These are phyloP conservation scores for Ceratosolen solmsi DNA, from an alignment of 1,140 invertebrate genomes.

Conservation along the genomic window DNA sequence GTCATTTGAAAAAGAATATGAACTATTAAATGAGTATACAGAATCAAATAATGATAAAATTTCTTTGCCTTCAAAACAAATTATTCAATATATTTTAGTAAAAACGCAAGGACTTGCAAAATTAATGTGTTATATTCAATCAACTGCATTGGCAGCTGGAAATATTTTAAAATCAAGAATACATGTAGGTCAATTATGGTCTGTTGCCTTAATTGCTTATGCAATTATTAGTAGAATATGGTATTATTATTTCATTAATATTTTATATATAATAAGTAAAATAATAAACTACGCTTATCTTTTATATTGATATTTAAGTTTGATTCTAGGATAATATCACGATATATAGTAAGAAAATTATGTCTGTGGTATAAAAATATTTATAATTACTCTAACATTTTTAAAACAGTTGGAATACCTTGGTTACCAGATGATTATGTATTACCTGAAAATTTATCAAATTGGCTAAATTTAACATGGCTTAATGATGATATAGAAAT, in stretches of 20 bases:
- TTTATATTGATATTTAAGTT: slow-evolving; percentile 2
- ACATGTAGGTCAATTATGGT: slow-evolving; percentile 74
- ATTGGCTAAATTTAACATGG: slow-evolving; percentile 74
- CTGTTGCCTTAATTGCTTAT: slow-evolving; percentile 75
- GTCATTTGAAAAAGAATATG: slow-evolving; percentile 65
- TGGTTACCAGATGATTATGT: slow-evolving; percentile 72
- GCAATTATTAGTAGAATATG: slow-evolving; percentile 75
- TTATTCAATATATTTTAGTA: slow-evolving; percentile 75
- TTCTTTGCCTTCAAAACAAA: slow-evolving; percentile 75
- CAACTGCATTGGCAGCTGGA: slow-evolving; percentile 70
- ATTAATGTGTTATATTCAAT: slow-evolving; percentile 74
- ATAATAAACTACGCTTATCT: too few species aligned
- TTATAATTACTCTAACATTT: slow-evolving; percentile 65
- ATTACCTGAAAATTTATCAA: slow-evolving; percentile 71
- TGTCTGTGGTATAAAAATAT: slow-evolving; percentile 75
- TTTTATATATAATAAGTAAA: too few species aligned
- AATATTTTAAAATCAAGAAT: slow-evolving; percentile 75
- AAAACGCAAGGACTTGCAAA: slow-evolving; percentile 76
- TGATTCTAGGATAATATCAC: slow-evolving; percentile 66
- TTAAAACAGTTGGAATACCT: slow-evolving; percentile 70
- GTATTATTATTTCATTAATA: slow-evolving; percentile 61
- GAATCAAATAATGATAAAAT: slow-evolving; percentile 61
- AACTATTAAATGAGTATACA: slow-evolving; percentile 66
- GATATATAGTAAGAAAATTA: slow-evolving; percentile 70
- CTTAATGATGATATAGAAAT: slow-evolving; percentile 63